Base-by-base conservation (phyloP, 2,797 vertebrate genomes). In the Chelonia mydas region DNA sequence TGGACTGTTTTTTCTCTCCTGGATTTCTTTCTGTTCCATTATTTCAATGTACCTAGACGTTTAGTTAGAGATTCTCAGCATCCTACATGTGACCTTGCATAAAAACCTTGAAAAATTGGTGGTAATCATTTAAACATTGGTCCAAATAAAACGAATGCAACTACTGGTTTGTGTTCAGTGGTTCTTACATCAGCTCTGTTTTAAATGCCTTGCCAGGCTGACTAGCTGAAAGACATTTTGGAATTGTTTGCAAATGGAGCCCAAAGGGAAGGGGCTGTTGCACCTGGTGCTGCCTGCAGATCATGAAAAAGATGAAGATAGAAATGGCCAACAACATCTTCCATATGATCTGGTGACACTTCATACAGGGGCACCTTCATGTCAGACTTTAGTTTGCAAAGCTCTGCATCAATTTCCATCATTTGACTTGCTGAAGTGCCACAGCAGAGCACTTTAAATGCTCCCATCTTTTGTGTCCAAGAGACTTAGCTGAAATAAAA, bases 1-100 rank as follows among this genome's bases (percentile, higher is more conserved):
- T 76, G 90, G 93, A 61, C 76, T 0, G 59, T 93, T 86, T 92
- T 91, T 50, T 79, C 12, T 41, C n/a, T 82, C 16, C 51, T 91
- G 57, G 37, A 47, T 91, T 91, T 95, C 59, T 96, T 84, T 25
- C 16, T 92, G 92, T 68, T 55, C 84, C 92, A 27, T 89, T n/a
- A n/a, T 49, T 96, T 96, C 91, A 49, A 77, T 55, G 37, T 10
- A 15, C 47, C 77, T 72, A 49, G 27, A 51, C 50, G 68, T 23
- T 68, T 65, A 65, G 15, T 65, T n/a, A n/a, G 17, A 65, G n/a
- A 59, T 92, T 92, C 37, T 81, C 65, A 53, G 11, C 72, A 55
- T 91, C 12, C 91, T 83, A 72, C 79, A 59, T 87, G n/a, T 61
- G 68, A 51, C 37, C 12, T 92, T 86, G 45, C 65, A 16, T 82